Evolutionary conservation across 1,140 invertebrate species (phyloP).

Genomic region (Zelostemma sp.): DNA sequence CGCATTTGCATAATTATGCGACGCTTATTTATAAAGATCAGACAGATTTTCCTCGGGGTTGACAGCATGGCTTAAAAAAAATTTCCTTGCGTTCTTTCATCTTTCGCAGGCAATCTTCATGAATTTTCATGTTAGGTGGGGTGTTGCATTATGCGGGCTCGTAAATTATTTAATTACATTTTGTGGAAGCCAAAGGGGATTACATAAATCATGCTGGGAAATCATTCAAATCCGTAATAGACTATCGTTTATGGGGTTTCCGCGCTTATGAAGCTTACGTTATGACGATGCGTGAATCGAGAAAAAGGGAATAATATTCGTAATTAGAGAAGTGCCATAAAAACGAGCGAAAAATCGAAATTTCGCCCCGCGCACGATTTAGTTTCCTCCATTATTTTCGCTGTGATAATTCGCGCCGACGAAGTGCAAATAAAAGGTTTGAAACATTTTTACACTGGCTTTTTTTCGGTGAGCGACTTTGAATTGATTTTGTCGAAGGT

Average conservation of each 20-base stretch:
- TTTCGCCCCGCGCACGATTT: neutral
- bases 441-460: no score
- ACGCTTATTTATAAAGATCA: constrained; percentile 2
- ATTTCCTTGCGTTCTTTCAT: no score
- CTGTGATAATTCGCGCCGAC: no score
- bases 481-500: no score
- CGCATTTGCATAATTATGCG: neutral
- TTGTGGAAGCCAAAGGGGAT: neutral
- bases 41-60: neutral
- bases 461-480: no score
- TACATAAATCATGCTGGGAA: neutral
- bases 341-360: neutral
- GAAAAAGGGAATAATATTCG: neutral
- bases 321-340: no score
- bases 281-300: neutral
- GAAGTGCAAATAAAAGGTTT: no score
- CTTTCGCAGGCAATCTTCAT: no score
- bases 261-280: neutral
- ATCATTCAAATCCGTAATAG: neutral
- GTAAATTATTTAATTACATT: constrained; percentile 4
- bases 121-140: no score
- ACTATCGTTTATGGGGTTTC: neutral
- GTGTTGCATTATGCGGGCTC: neutral
- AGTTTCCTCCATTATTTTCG: no score
- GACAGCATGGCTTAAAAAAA: no score